Base-by-base conservation (phyloP, 2,888 invertebrate genomes). In the Xestia sexstrigata region DNA sequence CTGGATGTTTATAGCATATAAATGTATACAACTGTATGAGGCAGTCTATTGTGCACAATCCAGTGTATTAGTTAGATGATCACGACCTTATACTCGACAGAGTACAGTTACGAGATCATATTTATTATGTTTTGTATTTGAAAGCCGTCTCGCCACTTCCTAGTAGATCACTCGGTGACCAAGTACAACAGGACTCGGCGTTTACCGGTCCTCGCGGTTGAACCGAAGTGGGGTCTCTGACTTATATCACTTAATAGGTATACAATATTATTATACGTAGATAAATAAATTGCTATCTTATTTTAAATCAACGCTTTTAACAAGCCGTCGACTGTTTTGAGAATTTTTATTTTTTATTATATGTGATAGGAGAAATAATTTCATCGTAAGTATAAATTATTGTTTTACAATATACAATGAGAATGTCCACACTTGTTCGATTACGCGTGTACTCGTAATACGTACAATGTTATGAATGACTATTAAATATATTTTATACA, bases 401-500 rank as follows among this genome's bases (percentile, higher is more conserved):
- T 86, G 74, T 86, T 89, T 86, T 86, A 81, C 67, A 77, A 78
- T 73, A 70, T 66, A 70, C 80, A 79, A 60, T 70, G 76, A 72
- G 17, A 52, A 70, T 47, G 73, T 78, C 73, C 45, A 74, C 30
- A 82, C 73, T 65, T 79, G 83, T 67, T 69, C 69, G 74, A 74
- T 70, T 65, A 73, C 75, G 77, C 76, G 52, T 63, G 87, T 87
- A 67, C 71, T 68, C 77, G 84, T 74, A 70, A 72, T 69, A 65
- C 68, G 58, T 74, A 69, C 87, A 71, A 83, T 70, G 86, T 77
- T 84, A 82, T 79, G 42, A 84, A 79, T 70, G 71, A 83, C 72
- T 77, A 87, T 79, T 84, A 89, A 89, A 88, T 86, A 89, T 86
- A 89, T 89, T 89, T 89, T 87, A 75, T 84, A 89, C 78, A 84